Base-by-base conservation (phyloP, 1,140 invertebrate genomes). In the Sesamia nonagrioides region DNA sequence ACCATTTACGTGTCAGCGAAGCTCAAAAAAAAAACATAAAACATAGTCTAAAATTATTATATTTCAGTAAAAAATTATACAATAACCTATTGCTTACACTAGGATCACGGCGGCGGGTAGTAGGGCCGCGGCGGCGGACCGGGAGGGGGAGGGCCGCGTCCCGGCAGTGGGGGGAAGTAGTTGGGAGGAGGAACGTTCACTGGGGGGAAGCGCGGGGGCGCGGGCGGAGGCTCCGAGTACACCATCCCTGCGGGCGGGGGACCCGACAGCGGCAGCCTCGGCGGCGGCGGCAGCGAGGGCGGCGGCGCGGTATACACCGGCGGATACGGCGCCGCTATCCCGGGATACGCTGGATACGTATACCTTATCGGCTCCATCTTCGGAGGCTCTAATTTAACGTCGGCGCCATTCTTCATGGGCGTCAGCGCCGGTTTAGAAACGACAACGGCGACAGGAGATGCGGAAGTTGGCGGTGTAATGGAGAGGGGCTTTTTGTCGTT, bases 401-500 rank as follows among this genome's bases (percentile, higher is more conserved):
- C 95, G 1, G 91, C 86, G 21, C 95, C 94, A 63, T 95, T 95
- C 83, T 94, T 95, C 42, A 95, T 75, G 0, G 94, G 91, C 5
- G 92, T 91, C 52, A 80, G 82, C 6, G 85, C 78, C 11, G 92
- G 88, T 79, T 94, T 94, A 86, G 56, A 79, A 18, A 81, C 42
- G 73, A 73, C 63, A 73, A 80, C 87, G 88, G 87, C 91, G 86
- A 86, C 90, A 90, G 89, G 95, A 77, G 92, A 95, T 91, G 68
- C 92, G 86, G 91, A 95, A 93, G 90, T 93, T 80, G 95, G 94
- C 87, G 94, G 94, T 84, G 95, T 95, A 89, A 92, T 85, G 86
- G 94, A 94, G 80, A 86, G 83, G 7, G 88, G 90, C 82, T 95
- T 95, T 85, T 95, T 95, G 75, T 95, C 94, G 88, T 92, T 92